Evolutionary conservation across 1,140 invertebrate species (phyloP).

Genomic region (Trissolcus basalis): DNA sequence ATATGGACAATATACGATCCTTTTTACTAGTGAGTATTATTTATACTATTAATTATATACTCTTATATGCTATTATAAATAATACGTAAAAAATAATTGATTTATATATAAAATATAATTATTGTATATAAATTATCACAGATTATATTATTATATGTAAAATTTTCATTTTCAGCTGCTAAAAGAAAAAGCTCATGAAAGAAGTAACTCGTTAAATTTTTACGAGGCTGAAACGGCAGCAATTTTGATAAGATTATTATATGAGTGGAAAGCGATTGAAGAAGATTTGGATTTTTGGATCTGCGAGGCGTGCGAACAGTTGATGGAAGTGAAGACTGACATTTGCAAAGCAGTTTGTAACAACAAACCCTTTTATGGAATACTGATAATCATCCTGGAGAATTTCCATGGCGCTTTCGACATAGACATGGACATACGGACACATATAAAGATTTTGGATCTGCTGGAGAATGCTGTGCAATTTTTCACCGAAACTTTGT

Average conservation of each 20-base stretch:
- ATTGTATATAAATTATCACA: too few relatives aligned
- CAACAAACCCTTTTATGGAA: slow-evolving; percentile 69
- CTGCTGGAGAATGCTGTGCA: slow-evolving; percentile 68
- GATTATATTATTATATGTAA: too few relatives aligned
- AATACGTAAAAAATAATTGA: too few relatives aligned
- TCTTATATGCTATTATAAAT: too few relatives aligned
- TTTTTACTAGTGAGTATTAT: too few relatives aligned
- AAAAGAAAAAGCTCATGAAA: slow-evolving; percentile 27
- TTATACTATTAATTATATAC: too few relatives aligned
- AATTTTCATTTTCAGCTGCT: too few relatives aligned
- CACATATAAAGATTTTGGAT: slow-evolving; percentile 57
- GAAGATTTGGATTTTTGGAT: slow-evolving; percentile 55
- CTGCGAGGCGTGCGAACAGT: slow-evolving; percentile 62
- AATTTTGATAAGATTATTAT: slow-evolving; percentile 70
- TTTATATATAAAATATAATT: too few relatives aligned
- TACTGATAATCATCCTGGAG: slow-evolving; percentile 63
- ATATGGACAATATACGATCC: too few relatives aligned
- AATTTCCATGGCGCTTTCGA: slow-evolving; percentile 5
- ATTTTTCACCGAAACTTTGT: slow-evolving; percentile 70
- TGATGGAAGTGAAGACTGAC: slow-evolving; percentile 66
- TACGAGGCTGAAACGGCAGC: slow-evolving; percentile 78
- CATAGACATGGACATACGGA: slow-evolving; percentile 8
- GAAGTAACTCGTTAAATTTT: slow-evolving; percentile 76
- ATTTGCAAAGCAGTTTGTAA: slow-evolving; percentile 69
- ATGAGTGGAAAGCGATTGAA: slow-evolving; percentile 51